Percentiles rank a stretch among this genome's conserved stretches.
Evolutionary conservation across 2,113 vertebrate genomes (phyloP).

Genomic region (Sclerurus mexicanus): DNA sequence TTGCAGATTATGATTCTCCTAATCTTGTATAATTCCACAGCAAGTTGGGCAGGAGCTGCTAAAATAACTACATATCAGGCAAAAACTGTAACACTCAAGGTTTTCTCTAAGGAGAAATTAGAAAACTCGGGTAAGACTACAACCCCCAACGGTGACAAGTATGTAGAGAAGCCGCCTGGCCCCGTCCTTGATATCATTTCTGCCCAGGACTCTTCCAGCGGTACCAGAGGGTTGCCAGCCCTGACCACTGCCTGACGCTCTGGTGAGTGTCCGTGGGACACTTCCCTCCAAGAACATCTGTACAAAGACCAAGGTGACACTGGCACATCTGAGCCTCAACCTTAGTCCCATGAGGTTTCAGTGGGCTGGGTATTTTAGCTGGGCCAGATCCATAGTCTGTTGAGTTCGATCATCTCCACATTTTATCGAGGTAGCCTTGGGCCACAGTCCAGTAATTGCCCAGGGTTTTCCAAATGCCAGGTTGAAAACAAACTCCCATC

Average conservation of each 20-base stretch:
- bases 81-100: background rate
- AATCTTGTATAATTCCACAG: background rate
- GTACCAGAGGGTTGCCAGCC: background rate
- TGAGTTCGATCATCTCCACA: conserved; percentile 29
- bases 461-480: conserved; percentile 64
- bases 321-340: background rate
- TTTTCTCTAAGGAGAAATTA: background rate
- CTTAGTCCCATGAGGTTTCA: background rate
- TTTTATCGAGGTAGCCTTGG: conserved; percentile 58
- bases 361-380: background rate
- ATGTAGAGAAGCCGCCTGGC: background rate
- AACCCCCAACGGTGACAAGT: background rate
- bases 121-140: background rate
- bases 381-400: background rate
- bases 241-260: fast-evolving
- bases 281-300: background rate
- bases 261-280: background rate
- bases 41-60: background rate
- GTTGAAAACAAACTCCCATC: conserved; percentile 49
- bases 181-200: background rate
- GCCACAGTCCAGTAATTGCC: conserved; percentile 69
- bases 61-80: background rate
- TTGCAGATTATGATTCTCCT: background rate
- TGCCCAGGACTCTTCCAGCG: background rate
- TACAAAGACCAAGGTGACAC: background rate